Evolutionary conservation across 2,797 vertebrate species (phyloP).

Genomic region (Pseudomugil gertrudae): DNA sequence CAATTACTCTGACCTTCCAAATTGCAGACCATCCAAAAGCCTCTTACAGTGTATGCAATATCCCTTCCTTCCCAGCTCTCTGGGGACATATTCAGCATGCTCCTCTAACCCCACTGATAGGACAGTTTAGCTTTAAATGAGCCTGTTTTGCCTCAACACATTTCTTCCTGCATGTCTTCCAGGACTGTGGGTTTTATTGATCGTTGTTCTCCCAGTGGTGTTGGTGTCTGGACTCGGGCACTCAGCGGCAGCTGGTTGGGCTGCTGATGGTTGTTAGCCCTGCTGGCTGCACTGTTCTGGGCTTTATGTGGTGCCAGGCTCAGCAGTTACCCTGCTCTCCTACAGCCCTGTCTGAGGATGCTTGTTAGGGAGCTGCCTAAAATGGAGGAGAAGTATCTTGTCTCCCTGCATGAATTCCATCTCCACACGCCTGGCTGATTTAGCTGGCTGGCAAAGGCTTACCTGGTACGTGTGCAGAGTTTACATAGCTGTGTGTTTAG

Average conservation of each 20-base stretch:
- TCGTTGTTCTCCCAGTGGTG: slow-evolving; percentile 69
- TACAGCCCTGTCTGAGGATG: slow-evolving; percentile 78
- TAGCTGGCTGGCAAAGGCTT: slow-evolving; percentile 56
- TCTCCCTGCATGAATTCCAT: slow-evolving; percentile 68
- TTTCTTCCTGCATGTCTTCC: slow-evolving; percentile 74
- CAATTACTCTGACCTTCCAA: slow-evolving; percentile 76
- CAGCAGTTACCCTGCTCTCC: slow-evolving; percentile 75
- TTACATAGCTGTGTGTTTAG: slow-evolving; percentile 41
- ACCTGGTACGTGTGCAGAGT: slow-evolving; percentile 60
- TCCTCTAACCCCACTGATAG: slow-evolving; percentile 72
- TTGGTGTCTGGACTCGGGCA: slow-evolving; percentile 66
- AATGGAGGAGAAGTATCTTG: slow-evolving; percentile 82
- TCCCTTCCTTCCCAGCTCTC: slow-evolving; percentile 50
- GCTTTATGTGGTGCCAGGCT: slow-evolving; percentile 79
- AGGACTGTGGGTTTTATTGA: slow-evolving; percentile 79
- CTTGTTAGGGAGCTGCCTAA: slow-evolving; percentile 84
- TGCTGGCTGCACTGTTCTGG: slow-evolving; percentile 74
- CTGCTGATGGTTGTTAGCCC: slow-evolving; percentile 79
- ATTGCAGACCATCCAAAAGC: slow-evolving; percentile 66
- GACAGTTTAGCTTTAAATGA: slow-evolving; percentile 78
- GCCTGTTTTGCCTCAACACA: slow-evolving; percentile 78
- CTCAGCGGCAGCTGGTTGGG: slow-evolving; percentile 76
- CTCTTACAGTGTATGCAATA: slow-evolving; percentile 56
- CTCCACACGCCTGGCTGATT: slow-evolving; percentile 68
- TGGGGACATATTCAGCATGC: slow-evolving; percentile 66